These are phyloP conservation scores for Lampris megalopsis DNA, from an alignment of 2,113 vertebrate genomes.

Conservation along the genomic window DNA sequence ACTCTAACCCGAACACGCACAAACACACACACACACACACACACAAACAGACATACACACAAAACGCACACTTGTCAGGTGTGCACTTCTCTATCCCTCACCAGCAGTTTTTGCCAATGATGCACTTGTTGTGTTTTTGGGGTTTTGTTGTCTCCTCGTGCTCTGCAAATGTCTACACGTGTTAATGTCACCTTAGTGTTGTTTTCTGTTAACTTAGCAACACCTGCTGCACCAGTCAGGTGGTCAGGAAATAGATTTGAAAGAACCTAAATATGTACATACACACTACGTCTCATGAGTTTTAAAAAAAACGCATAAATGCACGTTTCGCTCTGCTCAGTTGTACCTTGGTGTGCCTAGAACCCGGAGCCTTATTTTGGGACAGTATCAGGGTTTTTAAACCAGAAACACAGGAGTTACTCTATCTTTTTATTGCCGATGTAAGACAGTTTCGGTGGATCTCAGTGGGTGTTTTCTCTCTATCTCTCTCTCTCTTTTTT, in stretches of 20 bases:
- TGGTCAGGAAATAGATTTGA: slow-evolving; percentile 23
- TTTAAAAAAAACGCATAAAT: slow-evolving; percentile 44
- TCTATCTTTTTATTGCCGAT: slow-evolving; percentile 37
- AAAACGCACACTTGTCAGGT: slow-evolving; percentile 18
- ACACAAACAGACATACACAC: slow-evolving; percentile 10
- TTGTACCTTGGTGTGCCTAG: slow-evolving; percentile 84
- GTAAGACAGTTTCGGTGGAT: slow-evolving; percentile 10
- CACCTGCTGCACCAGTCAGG: slow-evolving; percentile 48
- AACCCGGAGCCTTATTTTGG: slow-evolving; percentile 85
- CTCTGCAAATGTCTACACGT: slow-evolving; percentile 50
- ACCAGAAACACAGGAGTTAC: slow-evolving; percentile 52
- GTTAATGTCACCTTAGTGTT: slow-evolving; percentile 39
- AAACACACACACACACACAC: slow-evolving; percentile 16
- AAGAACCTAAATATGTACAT: slow-evolving; percentile 41
- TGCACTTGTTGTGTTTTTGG: slow-evolving; percentile 68
- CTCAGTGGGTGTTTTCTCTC: slow-evolving; percentile 1
- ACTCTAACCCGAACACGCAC: neutral
- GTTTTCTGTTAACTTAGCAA: slow-evolving; percentile 40
- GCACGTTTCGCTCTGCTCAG: slow-evolving; percentile 78
- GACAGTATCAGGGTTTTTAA: slow-evolving; percentile 79
- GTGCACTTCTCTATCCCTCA: slow-evolving; percentile 72
- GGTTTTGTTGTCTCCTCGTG: slow-evolving; percentile 46
- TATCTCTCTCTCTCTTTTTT: slow-evolving; percentile 1
- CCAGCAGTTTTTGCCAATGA: slow-evolving; percentile 82
- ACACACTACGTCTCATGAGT: slow-evolving; percentile 46